Conservation (phyloP, 2,113 vertebrate species). For the Nyctereutes procyonoides region DNA sequence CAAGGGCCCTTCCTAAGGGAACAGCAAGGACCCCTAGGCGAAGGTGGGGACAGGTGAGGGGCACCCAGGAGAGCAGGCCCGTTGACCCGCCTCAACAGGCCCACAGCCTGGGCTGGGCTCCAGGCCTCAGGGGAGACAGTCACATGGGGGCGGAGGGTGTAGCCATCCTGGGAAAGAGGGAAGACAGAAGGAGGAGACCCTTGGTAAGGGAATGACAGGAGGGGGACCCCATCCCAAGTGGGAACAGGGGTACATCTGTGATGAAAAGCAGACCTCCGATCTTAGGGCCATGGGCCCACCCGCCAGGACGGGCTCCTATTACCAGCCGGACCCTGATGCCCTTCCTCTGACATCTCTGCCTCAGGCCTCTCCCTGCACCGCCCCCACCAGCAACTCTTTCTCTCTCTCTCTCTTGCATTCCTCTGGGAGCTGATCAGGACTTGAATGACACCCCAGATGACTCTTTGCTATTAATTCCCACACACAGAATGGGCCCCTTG, state of each 20-base stretch:
- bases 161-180: not conserved
- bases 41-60: not conserved
- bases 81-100: not conserved
- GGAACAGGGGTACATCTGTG: not conserved
- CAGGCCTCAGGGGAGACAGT: not conserved
- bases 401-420: constrained; percentile 83
- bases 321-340: constrained; percentile 69
- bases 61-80: not conserved
- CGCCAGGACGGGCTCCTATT: constrained; percentile 51
- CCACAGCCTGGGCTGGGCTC: constrained; percentile 38
- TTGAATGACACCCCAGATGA: constrained; percentile 88
- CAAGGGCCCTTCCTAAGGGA: not conserved
- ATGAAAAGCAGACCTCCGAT: not conserved
- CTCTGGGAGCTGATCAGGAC: constrained; percentile 89
- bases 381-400: constrained; percentile 57
- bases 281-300: not conserved
- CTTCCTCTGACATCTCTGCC: constrained; percentile 81
- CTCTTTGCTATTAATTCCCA: constrained; percentile 92
- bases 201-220: not conserved
- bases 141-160: not conserved
- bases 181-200: not conserved
- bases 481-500: constrained; percentile 90
- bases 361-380: constrained; percentile 74
- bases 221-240: not conserved
- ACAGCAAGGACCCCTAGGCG: not conserved